Base-by-base conservation (phyloP, 2,797 vertebrate species). In the Clarias fuscus region DNA sequence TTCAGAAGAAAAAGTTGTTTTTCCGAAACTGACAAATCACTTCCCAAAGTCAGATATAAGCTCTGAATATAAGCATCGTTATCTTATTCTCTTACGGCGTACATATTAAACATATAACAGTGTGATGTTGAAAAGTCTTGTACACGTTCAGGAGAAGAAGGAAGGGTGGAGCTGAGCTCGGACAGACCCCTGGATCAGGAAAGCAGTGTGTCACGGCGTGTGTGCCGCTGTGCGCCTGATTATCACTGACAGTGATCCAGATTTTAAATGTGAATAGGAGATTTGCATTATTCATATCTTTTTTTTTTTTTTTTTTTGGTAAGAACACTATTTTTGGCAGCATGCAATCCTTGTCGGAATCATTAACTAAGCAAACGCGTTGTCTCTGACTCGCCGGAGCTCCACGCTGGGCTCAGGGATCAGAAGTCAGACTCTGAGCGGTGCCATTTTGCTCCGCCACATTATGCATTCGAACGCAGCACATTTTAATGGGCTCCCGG, bases 251-350 rank as follows among this genome's bases (percentile, higher is more conserved):
- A 92, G 86, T 83, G 79, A 85, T 91, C 92, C 89, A 92, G 92
- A 88, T 86, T 88, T 88, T 85, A 82, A 76, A 93, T 91, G 37
- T 84, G 87, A 80, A 85, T 8, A 72, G 27, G 59, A n/a, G 83
- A 77, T 53, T 90, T 95, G 92, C 93, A 95, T 94, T 92, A 95
- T 95, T 93, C 92, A 95, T 93, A 85, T 89, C 22, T 76, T 92
- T 1, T 2, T 89, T 92, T 86, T 90, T 84, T 91, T 87, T 20
- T 56, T 18, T 65, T 7, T 48, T 1, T 30, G 40, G 40, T 80
- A 81, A 84, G 75, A 83, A 65, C 91, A 92, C 90, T 91, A 90
- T 93, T 93, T 92, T 88, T 89, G 86, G 85, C 89, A 83, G 53
- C n/a, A 61, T 83, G 81, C 87, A 89, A 87, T 88, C 86, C 91